phyloP scores from a whole-genome alignment of 2,888 invertebrate species.

The Eupeodes latifasciatus region DNA sequence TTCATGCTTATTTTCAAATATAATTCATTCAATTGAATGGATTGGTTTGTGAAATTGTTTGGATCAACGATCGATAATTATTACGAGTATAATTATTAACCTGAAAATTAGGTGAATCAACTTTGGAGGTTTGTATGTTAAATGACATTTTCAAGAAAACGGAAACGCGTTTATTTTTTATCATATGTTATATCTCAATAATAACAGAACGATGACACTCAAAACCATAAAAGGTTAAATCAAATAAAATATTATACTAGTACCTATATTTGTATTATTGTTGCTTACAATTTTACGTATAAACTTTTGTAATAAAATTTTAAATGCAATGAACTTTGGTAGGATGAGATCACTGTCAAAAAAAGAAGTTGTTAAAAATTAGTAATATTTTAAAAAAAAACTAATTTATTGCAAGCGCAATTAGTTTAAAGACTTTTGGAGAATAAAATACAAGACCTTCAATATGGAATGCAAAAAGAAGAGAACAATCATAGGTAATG shows the following conservation, averaged over 20 bases:
- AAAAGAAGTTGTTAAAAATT: conserved; percentile 8
- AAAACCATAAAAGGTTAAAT: not conserved
- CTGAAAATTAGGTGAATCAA: conserved; percentile 30
- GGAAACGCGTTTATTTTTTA: conserved; percentile 10
- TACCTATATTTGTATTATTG: too few species aligned
- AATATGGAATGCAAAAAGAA: too few species aligned
- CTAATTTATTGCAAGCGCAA: too few species aligned
- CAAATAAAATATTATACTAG: not conserved
- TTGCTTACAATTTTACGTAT: conserved; percentile 18
- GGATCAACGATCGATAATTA: conserved; percentile 9
- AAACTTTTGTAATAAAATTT: conserved; percentile 2
- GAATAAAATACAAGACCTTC: too few species aligned
- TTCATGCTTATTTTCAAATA: not conserved
- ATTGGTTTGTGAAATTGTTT: not conserved
- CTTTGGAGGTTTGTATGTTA: not conserved
- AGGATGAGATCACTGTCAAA: not conserved
- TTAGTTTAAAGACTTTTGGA: too few species aligned
- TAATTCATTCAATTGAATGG: not conserved
- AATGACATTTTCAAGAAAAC: conserved; percentile 14
- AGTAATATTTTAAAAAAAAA: not conserved
- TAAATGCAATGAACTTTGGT: conserved; percentile 18
- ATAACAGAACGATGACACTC: conserved; percentile 9
- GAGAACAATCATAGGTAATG: too few species aligned
- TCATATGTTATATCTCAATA: not conserved
- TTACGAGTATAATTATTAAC: not conserved